Evolutionary conservation across 1,140 invertebrate species (phyloP), one percentile per base, ranked within the genome.

Genomic region (Tribolium castaneum): DNA sequence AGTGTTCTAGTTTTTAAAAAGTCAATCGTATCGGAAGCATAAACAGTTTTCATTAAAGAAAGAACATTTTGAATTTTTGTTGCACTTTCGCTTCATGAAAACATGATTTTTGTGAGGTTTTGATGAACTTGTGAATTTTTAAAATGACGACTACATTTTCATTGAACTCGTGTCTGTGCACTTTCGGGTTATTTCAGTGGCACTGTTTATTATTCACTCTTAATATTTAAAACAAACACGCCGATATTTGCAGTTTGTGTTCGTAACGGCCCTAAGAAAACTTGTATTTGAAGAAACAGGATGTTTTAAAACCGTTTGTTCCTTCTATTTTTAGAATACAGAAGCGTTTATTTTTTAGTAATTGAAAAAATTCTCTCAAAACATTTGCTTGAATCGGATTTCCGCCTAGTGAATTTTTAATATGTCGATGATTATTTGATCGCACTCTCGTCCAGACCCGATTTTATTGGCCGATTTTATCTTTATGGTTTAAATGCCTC

Each of bases 201-300:
- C 25, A 35, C 59, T 35, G 59, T 66, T 66, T 66, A 66, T 66
- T 66, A 66, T 66, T 66, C 25, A 66, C 6, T 66, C 59, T 35
- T 66, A 66, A 66, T 66, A 66, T 66, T 66, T 66, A 35, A 66
- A 13, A 66, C 59, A 66, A 66, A 66, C 59, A 66, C 9, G 6
- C 0, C 39, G 59, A 66, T 66, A 66, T 66, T 66, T 66, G 59
- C 59, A 66, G 25, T 59, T 59, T 66, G 59, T 35, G 59, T 66
- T 66, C 13, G 30, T 66, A 66, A 66, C 25, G 59, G 30, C 59
- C 59, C 59, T 66, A 66, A 39, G 59, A 66, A 66, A 66, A 19
- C 59, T 66, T 66, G 59, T 66, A 66, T 35, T 35, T 34, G 30
- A 66, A 66, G 22, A 66, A 66, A 66, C 59, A 66, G 59, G 59